A percentile compares a stretch with the other conserved stretches of the same genome.
Conservation (phyloP, 2,113 vertebrate genomes). For the Tenrec ecaudatus region DNA sequence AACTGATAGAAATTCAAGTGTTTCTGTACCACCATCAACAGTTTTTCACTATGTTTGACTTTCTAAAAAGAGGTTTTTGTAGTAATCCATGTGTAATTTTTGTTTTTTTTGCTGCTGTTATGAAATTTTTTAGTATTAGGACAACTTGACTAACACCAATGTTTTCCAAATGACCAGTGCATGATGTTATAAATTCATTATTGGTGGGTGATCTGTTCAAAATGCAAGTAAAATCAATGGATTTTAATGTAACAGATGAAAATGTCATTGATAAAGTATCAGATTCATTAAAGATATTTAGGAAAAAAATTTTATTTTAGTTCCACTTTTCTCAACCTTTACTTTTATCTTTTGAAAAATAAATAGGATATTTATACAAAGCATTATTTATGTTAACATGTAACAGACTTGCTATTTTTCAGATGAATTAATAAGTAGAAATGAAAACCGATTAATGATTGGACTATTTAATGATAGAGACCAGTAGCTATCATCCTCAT, state of each 20-base stretch:
- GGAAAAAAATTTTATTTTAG: conserved; percentile 1
- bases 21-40: not conserved
- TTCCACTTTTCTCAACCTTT: not conserved
- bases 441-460: conserved; percentile 49
- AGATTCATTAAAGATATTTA: conserved; percentile 12
- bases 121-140: conserved; percentile 6
- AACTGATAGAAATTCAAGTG: conserved; percentile 18
- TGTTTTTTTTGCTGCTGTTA: not conserved
- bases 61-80: not conserved
- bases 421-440: conserved; percentile 25
- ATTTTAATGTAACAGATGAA: conserved; percentile 24
- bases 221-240: not conserved
- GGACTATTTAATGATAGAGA: not conserved
- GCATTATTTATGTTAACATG: not conserved
- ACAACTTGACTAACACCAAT: conserved; percentile 12
- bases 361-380: conserved; percentile 11
- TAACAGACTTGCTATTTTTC: not conserved
- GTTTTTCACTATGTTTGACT: conserved; percentile 36
- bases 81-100: conserved; percentile 17
- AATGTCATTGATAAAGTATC: conserved; percentile 27
- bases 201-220: not conserved
- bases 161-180: conserved; percentile 5
- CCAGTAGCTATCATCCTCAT: not conserved
- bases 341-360: not conserved
- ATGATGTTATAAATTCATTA: not conserved